These are phyloP conservation scores for Agapornis roseicollis DNA, from an alignment of 2,113 vertebrate species.

Conservation along the genomic window DNA sequence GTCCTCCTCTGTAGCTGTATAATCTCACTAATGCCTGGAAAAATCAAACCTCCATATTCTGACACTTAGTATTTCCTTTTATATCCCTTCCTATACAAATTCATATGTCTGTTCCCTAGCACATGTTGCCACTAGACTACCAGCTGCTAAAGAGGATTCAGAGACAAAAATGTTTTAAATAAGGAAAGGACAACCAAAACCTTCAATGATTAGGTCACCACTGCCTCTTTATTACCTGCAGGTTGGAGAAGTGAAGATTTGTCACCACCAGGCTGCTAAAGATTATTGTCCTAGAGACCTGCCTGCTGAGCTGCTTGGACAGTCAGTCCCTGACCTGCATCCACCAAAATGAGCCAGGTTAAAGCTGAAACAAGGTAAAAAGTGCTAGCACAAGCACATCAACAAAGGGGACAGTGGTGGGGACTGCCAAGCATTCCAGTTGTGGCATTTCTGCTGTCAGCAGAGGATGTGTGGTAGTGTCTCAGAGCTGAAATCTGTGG, in stretches of 20 bases:
- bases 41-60: slow-evolving; percentile 31
- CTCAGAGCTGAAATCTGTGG: neutral
- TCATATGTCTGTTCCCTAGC: neutral
- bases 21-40: slow-evolving; percentile 5
- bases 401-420: neutral
- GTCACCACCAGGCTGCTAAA: neutral
- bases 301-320: neutral
- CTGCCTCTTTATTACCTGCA: neutral
- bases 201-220: neutral
- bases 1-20: neutral
- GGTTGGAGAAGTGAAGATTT: neutral
- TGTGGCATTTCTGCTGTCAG: neutral
- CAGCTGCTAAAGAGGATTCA: neutral
- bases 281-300: neutral
- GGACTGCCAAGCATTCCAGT: neutral
- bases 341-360: neutral
- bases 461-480: fast-evolving
- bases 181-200: neutral
- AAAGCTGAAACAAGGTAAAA: neutral
- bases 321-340: neutral
- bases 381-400: neutral
- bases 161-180: neutral
- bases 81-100: neutral
- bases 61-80: neutral
- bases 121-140: neutral